These are phyloP conservation scores for Scaptomyza parva DNA, from an alignment of 2,888 invertebrate genomes.

Conservation along the genomic window DNA sequence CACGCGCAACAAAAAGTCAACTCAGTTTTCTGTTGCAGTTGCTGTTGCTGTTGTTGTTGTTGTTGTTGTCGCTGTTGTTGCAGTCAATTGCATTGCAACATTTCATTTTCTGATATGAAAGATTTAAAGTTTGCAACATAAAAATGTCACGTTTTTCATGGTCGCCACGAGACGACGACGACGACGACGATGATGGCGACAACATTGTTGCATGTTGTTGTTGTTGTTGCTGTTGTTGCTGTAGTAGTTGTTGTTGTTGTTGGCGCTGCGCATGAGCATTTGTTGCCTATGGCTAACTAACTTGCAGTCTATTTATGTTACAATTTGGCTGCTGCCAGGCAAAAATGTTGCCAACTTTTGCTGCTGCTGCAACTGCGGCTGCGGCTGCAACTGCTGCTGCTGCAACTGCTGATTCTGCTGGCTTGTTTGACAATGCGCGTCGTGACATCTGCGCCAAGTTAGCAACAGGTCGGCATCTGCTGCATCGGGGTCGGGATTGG, in stretches of 20 bases:
- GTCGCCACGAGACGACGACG: constrained; percentile 76
- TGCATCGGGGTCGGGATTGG: constrained; percentile 5
- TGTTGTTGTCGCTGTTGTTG: constrained; percentile 63
- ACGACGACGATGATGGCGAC: constrained; percentile 37
- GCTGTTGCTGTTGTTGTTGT: constrained; percentile 41
- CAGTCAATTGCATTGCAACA: constrained; percentile 78
- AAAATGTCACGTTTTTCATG: constrained; percentile 85
- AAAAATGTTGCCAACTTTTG: constrained; percentile 72
- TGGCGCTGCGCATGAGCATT: constrained; percentile 78
- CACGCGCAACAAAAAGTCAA: constrained; percentile 72
- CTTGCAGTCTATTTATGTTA: constrained; percentile 78
- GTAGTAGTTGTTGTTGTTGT: constrained; percentile 36
- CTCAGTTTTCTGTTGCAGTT: constrained; percentile 27
- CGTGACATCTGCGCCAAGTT: constrained; percentile 82
- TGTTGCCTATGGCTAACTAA: constrained; percentile 69
- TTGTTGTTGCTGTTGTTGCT: constrained; percentile 18
- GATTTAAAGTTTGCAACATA: constrained; percentile 84
- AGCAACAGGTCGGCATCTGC: constrained; percentile 56
- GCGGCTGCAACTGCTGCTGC: constrained; percentile 61
- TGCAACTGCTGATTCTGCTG: constrained; percentile 49
- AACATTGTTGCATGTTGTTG: constrained; percentile 43
- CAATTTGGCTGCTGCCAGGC: constrained; percentile 77
- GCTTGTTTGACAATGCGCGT: constrained; percentile 79
- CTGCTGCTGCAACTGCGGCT: too few species aligned
- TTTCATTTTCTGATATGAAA: constrained; percentile 82